A percentile compares a stretch with the other conserved stretches of the same genome.
Conservation (phyloP, 2,888 invertebrate species). For the Amblyteles armatorius region DNA sequence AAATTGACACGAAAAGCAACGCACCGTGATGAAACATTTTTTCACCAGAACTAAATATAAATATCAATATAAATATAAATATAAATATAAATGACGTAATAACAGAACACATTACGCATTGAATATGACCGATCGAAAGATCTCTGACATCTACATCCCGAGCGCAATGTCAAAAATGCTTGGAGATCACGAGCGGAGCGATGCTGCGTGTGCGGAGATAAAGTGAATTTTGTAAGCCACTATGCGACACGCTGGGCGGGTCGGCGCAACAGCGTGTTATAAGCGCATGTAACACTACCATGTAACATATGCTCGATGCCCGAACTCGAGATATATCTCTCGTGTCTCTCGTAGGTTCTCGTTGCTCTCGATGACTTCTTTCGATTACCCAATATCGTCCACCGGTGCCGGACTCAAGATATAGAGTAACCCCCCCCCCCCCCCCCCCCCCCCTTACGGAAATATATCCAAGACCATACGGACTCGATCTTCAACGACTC, state of each 20-base stretch:
- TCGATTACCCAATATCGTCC: slow-evolving; percentile 58
- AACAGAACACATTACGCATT: slow-evolving; percentile 5
- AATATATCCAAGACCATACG: background rate
- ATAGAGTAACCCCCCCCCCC: too few species aligned
- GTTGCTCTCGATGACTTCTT: slow-evolving; percentile 57
- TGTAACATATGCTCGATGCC: slow-evolving; percentile 53
- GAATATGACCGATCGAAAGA: slow-evolving; percentile 39
- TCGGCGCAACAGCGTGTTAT: slow-evolving; percentile 36
- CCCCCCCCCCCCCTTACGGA: background rate
- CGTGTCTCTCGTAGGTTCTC: slow-evolving; percentile 12
- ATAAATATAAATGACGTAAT: background rate
- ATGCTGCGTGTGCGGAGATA: slow-evolving; percentile 47
- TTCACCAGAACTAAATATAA: background rate
- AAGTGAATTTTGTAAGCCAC: slow-evolving; percentile 56
- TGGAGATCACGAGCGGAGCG: slow-evolving; percentile 39
- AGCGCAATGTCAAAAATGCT: slow-evolving; percentile 20
- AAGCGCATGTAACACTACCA: slow-evolving; percentile 54
- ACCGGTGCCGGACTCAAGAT: slow-evolving; percentile 24
- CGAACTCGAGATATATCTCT: slow-evolving; percentile 44
- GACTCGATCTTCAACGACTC: background rate
- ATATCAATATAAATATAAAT: too few species aligned
- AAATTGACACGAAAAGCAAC: background rate
- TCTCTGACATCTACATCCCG: slow-evolving; percentile 54
- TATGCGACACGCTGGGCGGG: slow-evolving; percentile 49
- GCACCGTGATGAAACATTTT: too few species aligned